phyloP scores from a whole-genome alignment of 2,888 invertebrate genomes.

The Drosophila helvetica region DNA sequence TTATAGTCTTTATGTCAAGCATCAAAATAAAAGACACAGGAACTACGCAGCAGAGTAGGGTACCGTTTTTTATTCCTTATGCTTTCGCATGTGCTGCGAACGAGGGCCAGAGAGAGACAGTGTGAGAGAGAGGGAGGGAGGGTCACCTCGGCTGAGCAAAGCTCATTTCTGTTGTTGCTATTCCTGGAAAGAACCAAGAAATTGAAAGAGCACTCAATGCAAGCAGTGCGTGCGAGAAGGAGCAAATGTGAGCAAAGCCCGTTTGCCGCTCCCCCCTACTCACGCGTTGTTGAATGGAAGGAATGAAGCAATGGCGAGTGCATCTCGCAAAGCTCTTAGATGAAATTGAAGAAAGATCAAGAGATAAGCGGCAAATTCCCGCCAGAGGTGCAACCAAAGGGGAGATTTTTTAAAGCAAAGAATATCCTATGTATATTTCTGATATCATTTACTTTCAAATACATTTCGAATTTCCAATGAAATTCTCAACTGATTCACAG shows the following conservation, averaged over 20 bases:
- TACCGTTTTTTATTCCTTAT: background rate
- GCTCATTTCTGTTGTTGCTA: background rate
- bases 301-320: background rate
- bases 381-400: too few species aligned
- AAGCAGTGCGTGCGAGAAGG: background rate
- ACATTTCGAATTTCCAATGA: background rate
- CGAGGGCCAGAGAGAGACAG: too few species aligned
- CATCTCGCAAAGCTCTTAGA: background rate
- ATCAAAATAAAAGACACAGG: background rate
- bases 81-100: background rate
- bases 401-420: too few species aligned
- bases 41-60: background rate
- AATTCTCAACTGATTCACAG: conserved; percentile 25
- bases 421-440: too few species aligned
- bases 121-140: too few species aligned
- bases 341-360: background rate
- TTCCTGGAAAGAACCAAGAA: background rate
- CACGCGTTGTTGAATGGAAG: background rate
- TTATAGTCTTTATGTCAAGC: background rate
- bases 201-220: background rate
- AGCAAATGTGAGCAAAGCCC: background rate
- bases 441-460: background rate
- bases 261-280: background rate
- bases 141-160: background rate
- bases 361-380: too few species aligned